Base-by-base conservation (phyloP, 2,113 vertebrate genomes). In the Labeo catla region DNA sequence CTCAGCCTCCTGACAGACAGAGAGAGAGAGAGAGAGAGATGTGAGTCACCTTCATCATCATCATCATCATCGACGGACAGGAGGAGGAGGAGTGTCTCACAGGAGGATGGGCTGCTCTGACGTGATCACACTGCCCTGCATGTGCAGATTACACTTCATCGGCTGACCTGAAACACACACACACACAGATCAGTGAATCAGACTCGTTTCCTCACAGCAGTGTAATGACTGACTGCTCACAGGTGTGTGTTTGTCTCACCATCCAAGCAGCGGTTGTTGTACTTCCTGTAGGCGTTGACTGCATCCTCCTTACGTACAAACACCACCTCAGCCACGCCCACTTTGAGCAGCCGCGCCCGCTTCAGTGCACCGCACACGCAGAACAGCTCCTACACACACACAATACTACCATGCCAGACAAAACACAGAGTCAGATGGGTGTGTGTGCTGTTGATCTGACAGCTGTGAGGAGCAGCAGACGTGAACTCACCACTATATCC, bases 61-160 rank as follows among this genome's bases (percentile, higher is more conserved):
- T n/a, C n/a, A n/a, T n/a, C n/a, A n/a, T n/a, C n/a, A n/a, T n/a
- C n/a, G 39, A 39, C 61, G 72, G 12, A 36, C 59, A 59, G 13
- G n/a, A 6, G n/a, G 12, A 34, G n/a, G 12, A 34, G 47, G 16
- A 1, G 74, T 2, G 2, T n/a, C 95, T 97, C 92, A 99, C 98
- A 99, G 95, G 76, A 99, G 91, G 94, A 99, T 99, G 88, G 98
- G 97, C 91, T 99, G 98, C 89, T 99, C 98, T 79, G 98, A 99
- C 28, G 98, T 99, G 95, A 99, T 99, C 84, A 99, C 95, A 81
- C 95, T 98, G 79, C 98, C 98, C 86, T 99, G 98, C 93, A 99
- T 95, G 89, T 99, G 97, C 91, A 99, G 97, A 92, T 98, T 99
- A 92, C 98, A 99, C 92, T 99, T 99, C 98, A 99, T 99, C 11